Evolutionary conservation across 2,113 vertebrate genomes (phyloP).

Genomic region (Centropus unirufus): DNA sequence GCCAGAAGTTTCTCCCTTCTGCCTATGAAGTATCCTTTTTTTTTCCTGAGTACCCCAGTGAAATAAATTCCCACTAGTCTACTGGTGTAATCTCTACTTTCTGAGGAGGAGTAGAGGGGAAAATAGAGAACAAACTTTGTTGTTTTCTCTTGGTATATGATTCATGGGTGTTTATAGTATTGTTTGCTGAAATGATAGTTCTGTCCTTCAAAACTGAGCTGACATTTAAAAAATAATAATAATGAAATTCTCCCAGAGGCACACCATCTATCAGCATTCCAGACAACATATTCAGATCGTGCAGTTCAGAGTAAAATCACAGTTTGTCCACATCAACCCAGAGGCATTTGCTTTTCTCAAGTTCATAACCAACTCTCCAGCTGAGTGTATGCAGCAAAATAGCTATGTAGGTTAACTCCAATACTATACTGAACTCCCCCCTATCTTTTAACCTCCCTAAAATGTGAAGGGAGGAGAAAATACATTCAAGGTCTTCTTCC

Average conservation of each 20-base stretch:
- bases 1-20: not conserved
- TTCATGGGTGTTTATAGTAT: not conserved
- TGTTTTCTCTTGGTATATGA: not conserved
- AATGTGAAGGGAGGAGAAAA: conserved; percentile 14
- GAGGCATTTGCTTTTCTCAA: not conserved
- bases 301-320: not conserved
- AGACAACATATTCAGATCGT: not conserved
- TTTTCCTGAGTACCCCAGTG: not conserved
- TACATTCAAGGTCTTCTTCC: conserved; percentile 54
- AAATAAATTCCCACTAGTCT: not conserved
- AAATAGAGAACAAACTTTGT: not conserved
- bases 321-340: not conserved
- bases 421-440: not conserved
- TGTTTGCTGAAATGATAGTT: conserved; percentile 19
- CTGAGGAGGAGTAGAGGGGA: not conserved
- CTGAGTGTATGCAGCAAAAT: not conserved
- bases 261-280: not conserved
- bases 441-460: conserved; percentile 39
- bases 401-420: not conserved
- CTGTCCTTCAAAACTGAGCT: conserved; percentile 19
- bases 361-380: not conserved
- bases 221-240: conserved; percentile 27
- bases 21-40: not conserved
- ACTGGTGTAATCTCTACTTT: not conserved
- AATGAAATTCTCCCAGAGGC: not conserved